Evolutionary conservation across 1,140 invertebrate species (phyloP).

Genomic region (Pseudomyrmex dendroicus): DNA sequence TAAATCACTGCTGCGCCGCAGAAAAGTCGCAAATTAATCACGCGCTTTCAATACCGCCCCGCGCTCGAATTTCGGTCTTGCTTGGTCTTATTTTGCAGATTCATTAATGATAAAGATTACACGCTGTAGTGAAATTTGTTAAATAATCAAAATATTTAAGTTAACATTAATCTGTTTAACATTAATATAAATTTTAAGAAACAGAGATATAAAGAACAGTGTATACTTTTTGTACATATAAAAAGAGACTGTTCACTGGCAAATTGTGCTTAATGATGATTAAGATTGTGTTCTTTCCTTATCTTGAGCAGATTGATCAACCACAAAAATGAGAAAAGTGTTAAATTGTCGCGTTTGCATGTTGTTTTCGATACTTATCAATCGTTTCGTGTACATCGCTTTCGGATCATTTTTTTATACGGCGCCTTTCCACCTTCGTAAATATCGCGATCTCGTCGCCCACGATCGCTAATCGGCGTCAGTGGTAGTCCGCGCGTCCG

Average conservation of each 20-base stretch:
- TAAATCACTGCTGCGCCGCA: conserved; percentile 65
- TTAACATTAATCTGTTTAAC: too few species aligned
- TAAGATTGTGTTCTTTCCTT: neutral
- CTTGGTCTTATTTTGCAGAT: neutral
- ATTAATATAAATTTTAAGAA: too few species aligned
- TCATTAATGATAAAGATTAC: too few species aligned
- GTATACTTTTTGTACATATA: too few species aligned
- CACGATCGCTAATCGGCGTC: conserved; percentile 69
- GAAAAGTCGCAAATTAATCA: conserved; percentile 59
- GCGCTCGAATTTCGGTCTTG: conserved; percentile 5
- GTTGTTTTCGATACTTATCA: conserved; percentile 72
- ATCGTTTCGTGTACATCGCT: neutral
- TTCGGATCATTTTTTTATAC: conserved; percentile 65
- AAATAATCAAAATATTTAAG: too few species aligned
- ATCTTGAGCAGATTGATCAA: neutral
- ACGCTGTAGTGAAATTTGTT: too few species aligned
- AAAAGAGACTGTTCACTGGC: too few species aligned
- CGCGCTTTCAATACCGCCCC: conserved; percentile 14
- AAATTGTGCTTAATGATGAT: neutral
- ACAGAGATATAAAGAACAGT: too few species aligned
- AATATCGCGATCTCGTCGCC: conserved; percentile 66
- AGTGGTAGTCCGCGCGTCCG: conserved; percentile 58
- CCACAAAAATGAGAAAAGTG: neutral
- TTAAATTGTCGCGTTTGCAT: conserved; percentile 1
- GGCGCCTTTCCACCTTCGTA: conserved; percentile 73